These are phyloP conservation scores for Melitaea athalia DNA, from an alignment of 2,888 invertebrate genomes.

Conservation along the genomic window DNA sequence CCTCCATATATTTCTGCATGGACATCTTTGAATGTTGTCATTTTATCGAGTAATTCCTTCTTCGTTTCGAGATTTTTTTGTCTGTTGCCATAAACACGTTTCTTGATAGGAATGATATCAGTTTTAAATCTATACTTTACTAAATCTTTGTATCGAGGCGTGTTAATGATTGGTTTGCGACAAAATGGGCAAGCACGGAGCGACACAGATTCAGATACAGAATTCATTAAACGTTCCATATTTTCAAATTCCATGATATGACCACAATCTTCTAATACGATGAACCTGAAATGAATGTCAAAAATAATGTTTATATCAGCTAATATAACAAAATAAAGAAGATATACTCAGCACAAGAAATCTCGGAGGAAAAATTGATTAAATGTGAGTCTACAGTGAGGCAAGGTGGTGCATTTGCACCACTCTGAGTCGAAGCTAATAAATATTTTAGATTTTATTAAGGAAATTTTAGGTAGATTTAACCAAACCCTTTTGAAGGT, in stretches of 20 bases:
- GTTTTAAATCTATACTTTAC: slow-evolving; percentile 65
- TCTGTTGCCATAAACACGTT: slow-evolving; percentile 60
- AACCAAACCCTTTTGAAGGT: too few species aligned
- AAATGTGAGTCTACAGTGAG: too few species aligned
- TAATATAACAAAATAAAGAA: too few species aligned
- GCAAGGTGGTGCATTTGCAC: too few species aligned
- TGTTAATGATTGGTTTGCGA: slow-evolving; percentile 81
- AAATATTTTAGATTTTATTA: too few species aligned
- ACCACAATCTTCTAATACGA: slow-evolving; percentile 77
- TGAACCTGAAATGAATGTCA: slow-evolving; percentile 64
- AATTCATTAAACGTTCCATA: slow-evolving; percentile 69
- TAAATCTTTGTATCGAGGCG: slow-evolving; percentile 79
- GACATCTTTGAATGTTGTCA: not conserved
- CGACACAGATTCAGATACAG: slow-evolving; percentile 53
- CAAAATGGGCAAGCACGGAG: slow-evolving; percentile 83
- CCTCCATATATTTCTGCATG: slow-evolving; percentile 21
- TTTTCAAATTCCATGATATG: slow-evolving; percentile 75
- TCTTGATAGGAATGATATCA: slow-evolving; percentile 72
- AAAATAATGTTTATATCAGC: not conserved
- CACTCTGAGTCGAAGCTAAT: too few species aligned
- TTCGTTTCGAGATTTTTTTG: slow-evolving; percentile 48
- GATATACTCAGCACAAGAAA: too few species aligned
- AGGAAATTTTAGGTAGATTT: too few species aligned
- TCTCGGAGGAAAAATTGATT: too few species aligned
- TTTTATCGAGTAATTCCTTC: slow-evolving; percentile 39